Evolutionary conservation across 2,113 vertebrate genomes (phyloP).

Genomic region (Trichomycterus rosablanca): DNA sequence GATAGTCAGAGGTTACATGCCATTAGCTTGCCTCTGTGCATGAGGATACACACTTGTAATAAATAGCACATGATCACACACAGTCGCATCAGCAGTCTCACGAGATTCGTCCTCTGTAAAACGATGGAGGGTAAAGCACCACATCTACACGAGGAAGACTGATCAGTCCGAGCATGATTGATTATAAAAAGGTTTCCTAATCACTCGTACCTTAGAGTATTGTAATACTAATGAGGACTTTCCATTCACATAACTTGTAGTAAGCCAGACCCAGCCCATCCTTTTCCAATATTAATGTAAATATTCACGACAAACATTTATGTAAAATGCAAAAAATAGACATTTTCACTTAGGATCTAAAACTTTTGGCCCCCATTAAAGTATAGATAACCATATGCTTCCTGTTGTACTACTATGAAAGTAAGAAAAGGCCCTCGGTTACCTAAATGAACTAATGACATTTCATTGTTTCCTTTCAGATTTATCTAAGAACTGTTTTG

Average conservation of each 20-base stretch:
- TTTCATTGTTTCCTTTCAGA: slow-evolving; percentile 76
- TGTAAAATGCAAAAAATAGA: too few relatives aligned
- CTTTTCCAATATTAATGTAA: too few relatives aligned
- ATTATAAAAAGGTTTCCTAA: background rate
- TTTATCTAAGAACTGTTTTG: slow-evolving; percentile 94
- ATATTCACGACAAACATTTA: too few relatives aligned
- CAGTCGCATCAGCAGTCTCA: background rate
- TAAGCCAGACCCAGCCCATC: background rate
- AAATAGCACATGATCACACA: background rate
- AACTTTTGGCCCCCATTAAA: too few relatives aligned
- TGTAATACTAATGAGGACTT: background rate
- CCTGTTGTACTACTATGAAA: too few relatives aligned
- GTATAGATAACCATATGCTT: too few relatives aligned
- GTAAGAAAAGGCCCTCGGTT: too few relatives aligned
- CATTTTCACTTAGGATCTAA: too few relatives aligned
- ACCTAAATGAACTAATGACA: too few relatives aligned
- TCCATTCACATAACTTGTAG: background rate
- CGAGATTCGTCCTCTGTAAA: slow-evolving; percentile 1
- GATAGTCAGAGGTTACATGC: background rate
- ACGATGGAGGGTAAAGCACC: background rate
- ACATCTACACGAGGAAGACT: background rate
- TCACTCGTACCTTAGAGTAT: background rate
- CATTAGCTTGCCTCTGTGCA: background rate
- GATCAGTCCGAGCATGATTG: slow-evolving; percentile 9
- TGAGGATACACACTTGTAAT: slow-evolving; percentile 19